Evolutionary conservation across 2,113 vertebrate species (phyloP).

Genomic region (Glareola pratincola): DNA sequence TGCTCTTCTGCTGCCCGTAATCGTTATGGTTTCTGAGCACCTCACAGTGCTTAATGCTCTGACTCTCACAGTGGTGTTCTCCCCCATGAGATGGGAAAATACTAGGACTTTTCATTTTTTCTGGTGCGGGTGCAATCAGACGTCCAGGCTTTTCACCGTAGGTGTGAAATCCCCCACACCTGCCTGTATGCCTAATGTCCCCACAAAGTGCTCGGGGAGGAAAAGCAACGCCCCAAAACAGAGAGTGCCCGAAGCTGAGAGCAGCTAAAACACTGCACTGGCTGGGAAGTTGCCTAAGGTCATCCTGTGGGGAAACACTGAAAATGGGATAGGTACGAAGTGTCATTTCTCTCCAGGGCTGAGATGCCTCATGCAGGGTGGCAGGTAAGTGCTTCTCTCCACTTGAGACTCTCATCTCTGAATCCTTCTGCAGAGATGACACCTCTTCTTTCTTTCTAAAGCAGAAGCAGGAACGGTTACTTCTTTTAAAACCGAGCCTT

Average conservation of each 20-base stretch:
- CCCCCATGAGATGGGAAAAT: neutral
- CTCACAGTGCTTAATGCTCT: neutral
- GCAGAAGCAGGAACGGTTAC: neutral
- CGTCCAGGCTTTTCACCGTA: rapidly evolving
- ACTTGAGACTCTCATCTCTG: neutral
- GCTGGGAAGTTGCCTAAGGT: neutral
- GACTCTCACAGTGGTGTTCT: neutral
- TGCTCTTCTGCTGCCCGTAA: neutral
- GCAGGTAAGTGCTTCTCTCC: neutral
- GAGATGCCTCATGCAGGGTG: neutral
- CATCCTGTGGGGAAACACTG: neutral
- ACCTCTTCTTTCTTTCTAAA: neutral
- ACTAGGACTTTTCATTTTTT: neutral
- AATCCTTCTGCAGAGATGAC: neutral
- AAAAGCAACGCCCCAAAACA: neutral
- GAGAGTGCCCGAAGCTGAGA: neutral
- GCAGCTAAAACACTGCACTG: neutral
- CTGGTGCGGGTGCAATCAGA: neutral
- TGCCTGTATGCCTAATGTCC: neutral
- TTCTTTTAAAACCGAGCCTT: neutral
- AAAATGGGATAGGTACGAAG: neutral
- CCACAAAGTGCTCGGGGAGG: neutral
- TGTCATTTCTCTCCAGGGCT: neutral
- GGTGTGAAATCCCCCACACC: neutral
- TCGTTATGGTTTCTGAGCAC: neutral